Percentiles rank a stretch among this genome's conserved stretches.
These are phyloP conservation scores for Benthosema pterotum DNA, from an alignment of 2,797 vertebrate genomes.

Conservation along the genomic window DNA sequence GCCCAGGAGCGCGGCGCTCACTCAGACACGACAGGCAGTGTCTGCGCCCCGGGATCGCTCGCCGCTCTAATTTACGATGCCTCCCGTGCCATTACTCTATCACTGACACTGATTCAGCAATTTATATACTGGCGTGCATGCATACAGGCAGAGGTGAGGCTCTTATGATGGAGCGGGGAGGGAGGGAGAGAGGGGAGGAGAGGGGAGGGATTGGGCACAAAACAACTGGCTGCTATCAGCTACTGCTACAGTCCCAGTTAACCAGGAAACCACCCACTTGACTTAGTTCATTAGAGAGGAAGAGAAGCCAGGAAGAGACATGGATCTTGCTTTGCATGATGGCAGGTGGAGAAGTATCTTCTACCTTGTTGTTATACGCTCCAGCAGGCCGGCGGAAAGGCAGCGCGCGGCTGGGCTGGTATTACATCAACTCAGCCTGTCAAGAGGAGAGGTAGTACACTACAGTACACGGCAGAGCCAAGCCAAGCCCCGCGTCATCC, in stretches of 20 bases:
- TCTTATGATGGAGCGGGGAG: slow-evolving; percentile 65
- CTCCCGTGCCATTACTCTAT: slow-evolving; percentile 90
- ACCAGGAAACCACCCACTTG: slow-evolving; percentile 72
- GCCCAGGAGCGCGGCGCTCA: slow-evolving; percentile 89
- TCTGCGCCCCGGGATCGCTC: slow-evolving; percentile 87
- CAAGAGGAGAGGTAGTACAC: no score
- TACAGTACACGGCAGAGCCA: no score
- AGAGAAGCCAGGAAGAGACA: slow-evolving; percentile 62
- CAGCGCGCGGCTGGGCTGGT: slow-evolving; percentile 36
- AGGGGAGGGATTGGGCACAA: slow-evolving; percentile 63
- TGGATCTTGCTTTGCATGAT: slow-evolving; percentile 40
- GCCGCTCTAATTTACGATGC: slow-evolving; percentile 90
- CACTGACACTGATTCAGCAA: slow-evolving; percentile 96
- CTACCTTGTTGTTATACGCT: slow-evolving; percentile 40
- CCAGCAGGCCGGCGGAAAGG: slow-evolving; percentile 29
- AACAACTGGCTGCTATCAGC: slow-evolving; percentile 75
- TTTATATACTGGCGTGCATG: slow-evolving; percentile 91
- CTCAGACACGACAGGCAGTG: slow-evolving; percentile 86
- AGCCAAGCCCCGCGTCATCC: no score
- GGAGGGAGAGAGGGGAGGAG: no score
- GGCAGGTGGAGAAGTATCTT: slow-evolving; percentile 45
- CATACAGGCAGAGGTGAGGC: slow-evolving; percentile 86
- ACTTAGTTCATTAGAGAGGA: slow-evolving; percentile 67
- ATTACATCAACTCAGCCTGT: slow-evolving; percentile 39
- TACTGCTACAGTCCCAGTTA: slow-evolving; percentile 75